These are phyloP conservation scores for Halichondria panicea DNA, from an alignment of 37 sponge, comb jelly and placozoan genomes.

Conservation along the genomic window DNA sequence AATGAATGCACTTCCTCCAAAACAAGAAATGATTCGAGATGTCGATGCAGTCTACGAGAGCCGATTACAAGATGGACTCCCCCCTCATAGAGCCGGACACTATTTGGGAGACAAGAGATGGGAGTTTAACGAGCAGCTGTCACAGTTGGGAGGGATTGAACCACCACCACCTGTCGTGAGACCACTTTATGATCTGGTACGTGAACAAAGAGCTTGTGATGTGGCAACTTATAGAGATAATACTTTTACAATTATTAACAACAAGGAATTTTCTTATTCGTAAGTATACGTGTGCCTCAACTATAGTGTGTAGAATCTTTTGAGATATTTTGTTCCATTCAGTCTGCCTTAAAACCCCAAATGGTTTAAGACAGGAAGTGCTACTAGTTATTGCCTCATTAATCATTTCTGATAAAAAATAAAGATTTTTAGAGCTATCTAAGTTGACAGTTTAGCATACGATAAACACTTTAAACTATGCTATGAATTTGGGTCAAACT, in stretches of 20 bases:
- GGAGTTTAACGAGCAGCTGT: slow-evolving; percentile 33
- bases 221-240: slow-evolving; percentile 16
- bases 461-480: too few relatives aligned
- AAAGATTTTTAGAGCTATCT: too few relatives aligned
- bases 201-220: slow-evolving; percentile 10
- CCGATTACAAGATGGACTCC: slow-evolving; percentile 33
- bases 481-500: too few relatives aligned
- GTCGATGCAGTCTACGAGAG: slow-evolving; percentile 24
- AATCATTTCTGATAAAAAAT: too few relatives aligned
- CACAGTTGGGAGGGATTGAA: slow-evolving; percentile 20
- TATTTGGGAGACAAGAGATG: slow-evolving; percentile 50
- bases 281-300: too few relatives aligned
- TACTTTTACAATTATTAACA: neutral
- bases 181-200: slow-evolving; percentile 24
- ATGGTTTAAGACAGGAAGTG: too few relatives aligned
- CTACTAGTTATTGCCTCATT: too few relatives aligned
- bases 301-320: too few relatives aligned
- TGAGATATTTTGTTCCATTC: too few relatives aligned
- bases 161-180: slow-evolving; percentile 10
- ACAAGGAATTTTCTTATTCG: neutral
- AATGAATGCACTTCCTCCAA: slow-evolving; percentile 41
- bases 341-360: too few relatives aligned
- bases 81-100: slow-evolving; percentile 41
- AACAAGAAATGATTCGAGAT: slow-evolving; percentile 57
- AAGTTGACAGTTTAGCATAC: too few relatives aligned